A percentile compares a stretch with the other conserved stretches of the same genome.
Evolutionary conservation across 2,113 vertebrate genomes (phyloP).

Genomic region (Centropristis striata): DNA sequence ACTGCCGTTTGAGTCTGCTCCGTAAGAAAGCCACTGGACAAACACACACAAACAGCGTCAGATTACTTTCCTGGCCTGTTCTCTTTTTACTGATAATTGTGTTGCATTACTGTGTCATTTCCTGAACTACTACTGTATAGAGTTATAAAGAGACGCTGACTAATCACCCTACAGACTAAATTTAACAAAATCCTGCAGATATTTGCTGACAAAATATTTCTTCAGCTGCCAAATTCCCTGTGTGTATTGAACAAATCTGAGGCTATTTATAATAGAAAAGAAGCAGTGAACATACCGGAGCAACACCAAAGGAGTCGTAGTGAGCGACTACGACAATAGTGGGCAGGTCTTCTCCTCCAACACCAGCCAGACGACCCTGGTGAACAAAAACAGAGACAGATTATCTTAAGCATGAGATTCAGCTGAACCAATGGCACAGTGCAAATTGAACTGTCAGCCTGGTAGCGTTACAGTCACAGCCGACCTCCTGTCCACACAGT

Average conservation of each 20-base stretch:
- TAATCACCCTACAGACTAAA: not conserved
- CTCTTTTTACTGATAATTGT: not conserved
- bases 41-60: constrained; percentile 11
- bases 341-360: constrained; percentile 97
- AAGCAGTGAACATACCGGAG: constrained; percentile 86
- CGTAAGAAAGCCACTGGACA: constrained; percentile 94
- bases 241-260: not conserved
- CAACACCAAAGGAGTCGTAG: constrained; percentile 97
- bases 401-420: not conserved
- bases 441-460: not conserved
- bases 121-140: not conserved
- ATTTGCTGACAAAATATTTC: not conserved
- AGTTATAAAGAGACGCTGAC: not conserved
- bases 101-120: not conserved
- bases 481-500: constrained; percentile 24
- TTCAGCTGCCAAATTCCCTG: not conserved
- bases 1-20: constrained; percentile 96
- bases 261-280: not conserved
- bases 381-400: constrained; percentile 1
- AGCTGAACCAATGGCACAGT: not conserved
- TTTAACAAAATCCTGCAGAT: not conserved
- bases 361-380: constrained; percentile 93
- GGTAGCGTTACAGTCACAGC: constrained; percentile 4
- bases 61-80: not conserved
- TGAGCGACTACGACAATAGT: constrained; percentile 97